Evolutionary conservation across 1,140 invertebrate genomes (phyloP), one percentile per base, ranked within the genome.

Genomic region (Zeugodacus cucurbitae): DNA sequence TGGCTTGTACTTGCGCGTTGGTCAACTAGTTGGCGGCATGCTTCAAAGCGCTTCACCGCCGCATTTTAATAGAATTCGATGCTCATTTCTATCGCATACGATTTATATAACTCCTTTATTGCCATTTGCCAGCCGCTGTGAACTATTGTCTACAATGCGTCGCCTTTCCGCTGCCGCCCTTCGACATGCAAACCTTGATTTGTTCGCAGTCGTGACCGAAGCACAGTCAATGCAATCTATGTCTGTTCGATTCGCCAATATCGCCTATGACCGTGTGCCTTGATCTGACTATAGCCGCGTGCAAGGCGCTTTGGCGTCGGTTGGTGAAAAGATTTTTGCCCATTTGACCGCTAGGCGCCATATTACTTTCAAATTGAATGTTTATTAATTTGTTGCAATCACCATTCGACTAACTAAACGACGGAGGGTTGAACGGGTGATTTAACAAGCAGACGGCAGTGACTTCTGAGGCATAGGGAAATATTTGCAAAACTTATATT

Each of bases 81-180:
- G 91, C 91, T 92, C 90, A 91, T 92, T 92, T 92, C 91, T 91
- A 92, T 92, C 90, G 91, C 90, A 91, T 90, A 90, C 91, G 91
- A 92, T 92, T 92, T 92, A 91, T 92, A 91, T 92, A 87, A 91
- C 88, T 89, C 90, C 89, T 89, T 92, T 48, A 48, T 48, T 87
- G 54, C 62, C 58, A 70, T 87, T 87, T 32, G 34, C 57, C 20
- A 87, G 54, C 86, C 86, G 86, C 57, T 67, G 87, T 67, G 87
- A 87, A 67, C 58, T 87, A 67, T 87, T 67, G 37, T 22, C 54
- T 37, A 37, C 6, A 62, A 26, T 26, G n/a, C 32, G 86, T 59
- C 54, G 54, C 26, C 86, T 37, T 20, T 0, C 67, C 22, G 54
- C 67, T 32, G 54, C 86, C 32, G 29, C 87, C 59, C 87, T 70